Percentiles rank a stretch among this genome's conserved stretches.
These are phyloP conservation scores for Bubo bubo DNA, from an alignment of 2,113 vertebrate genomes.

Conservation along the genomic window DNA sequence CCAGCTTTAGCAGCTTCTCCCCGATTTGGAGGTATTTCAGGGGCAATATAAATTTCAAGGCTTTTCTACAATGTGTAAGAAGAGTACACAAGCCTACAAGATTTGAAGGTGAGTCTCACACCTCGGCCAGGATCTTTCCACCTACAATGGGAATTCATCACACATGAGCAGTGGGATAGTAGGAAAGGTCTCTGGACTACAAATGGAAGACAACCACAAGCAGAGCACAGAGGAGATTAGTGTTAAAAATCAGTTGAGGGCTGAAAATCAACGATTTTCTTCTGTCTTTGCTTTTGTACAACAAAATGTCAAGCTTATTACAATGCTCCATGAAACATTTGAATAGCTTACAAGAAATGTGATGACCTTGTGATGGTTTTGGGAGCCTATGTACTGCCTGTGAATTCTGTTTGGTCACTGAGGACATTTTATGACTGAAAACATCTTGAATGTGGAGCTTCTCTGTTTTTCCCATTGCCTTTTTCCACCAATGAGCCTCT, in stretches of 20 bases:
- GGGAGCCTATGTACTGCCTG: neutral
- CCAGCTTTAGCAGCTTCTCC: neutral
- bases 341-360: neutral
- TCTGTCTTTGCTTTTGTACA: neutral
- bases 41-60: neutral
- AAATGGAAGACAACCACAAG: neutral
- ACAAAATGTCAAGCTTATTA: neutral
- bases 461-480: neutral
- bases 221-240: neutral
- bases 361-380: neutral
- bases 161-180: rapidly evolving
- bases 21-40: neutral
- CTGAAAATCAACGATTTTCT: neutral
- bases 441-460: neutral
- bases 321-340: neutral
- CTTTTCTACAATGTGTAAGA: neutral
- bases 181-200: neutral
- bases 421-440: neutral
- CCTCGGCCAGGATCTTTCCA: neutral
- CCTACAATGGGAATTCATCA: neutral
- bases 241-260: too few relatives aligned
- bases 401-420: neutral
- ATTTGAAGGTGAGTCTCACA: neutral
- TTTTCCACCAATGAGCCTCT: neutral
- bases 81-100: neutral